Base-by-base conservation (phyloP, 2,888 invertebrate genomes). In the Stictocephala bisonia region DNA sequence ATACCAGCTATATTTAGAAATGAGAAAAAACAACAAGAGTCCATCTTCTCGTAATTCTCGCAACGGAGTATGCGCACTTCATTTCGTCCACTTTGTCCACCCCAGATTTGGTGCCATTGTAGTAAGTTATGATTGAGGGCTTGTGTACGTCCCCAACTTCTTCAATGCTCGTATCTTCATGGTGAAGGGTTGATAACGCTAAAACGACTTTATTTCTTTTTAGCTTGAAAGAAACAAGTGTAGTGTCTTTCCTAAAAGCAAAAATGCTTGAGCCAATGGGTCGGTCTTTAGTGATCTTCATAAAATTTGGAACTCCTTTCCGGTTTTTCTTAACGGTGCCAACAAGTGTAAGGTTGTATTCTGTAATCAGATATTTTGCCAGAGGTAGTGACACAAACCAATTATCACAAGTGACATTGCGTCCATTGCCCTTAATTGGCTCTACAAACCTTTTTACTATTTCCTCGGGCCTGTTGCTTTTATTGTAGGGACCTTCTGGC, bases 351-450 rank as follows among this genome's bases (percentile, higher is more conserved):
- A 56, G 18, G 0, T 31, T 40, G 20, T 70, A 6, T 13, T 70
- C 40, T 18, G 56, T 50, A 18, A 56, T 18, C 11, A 70, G 53
- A n/a, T 48, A 35, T 29, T 51, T 41, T 26, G 18, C 51, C 4
- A 50, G 27, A 15, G 50, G 50, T n/a, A 48, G 11, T 7, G 51
- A 66, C 2, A 22, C 22, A 50, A 50, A 68, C 68, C 68, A 68
- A 35, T 72, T 66, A 31, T 71, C 64, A 13, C 22, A 22, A 4
- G 66, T 72, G 20, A 71, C 27, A 48, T 66, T 66, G 13, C 35
- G 15, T 4, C 64, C 51, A 15, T 15, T 44, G 11, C 44, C 40
- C 48, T 58, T 22, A 31, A 71, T 35, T 26, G 64, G 71, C 6
- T 41, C 29, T 11, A 71, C 26, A 58, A 71, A 50, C 20, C 64